A percentile compares a stretch with the other conserved stretches of the same genome.
Conservation (phyloP, 2,888 invertebrate species). For the Digitonthophagus gazella region DNA sequence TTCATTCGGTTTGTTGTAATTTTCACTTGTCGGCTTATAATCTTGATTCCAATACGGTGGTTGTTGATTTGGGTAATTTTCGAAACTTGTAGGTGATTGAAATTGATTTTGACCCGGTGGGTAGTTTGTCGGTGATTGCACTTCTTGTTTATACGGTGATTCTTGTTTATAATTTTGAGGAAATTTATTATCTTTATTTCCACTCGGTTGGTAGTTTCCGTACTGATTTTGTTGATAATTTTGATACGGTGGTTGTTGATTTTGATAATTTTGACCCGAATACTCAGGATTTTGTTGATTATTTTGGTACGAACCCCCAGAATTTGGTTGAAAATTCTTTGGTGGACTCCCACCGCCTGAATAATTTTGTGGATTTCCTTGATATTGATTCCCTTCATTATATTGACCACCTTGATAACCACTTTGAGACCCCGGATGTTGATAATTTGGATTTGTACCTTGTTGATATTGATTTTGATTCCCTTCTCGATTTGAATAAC, state of each 20-base stretch:
- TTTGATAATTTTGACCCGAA: background rate
- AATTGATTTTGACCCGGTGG: slow-evolving; percentile 11
- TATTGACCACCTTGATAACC: background rate
- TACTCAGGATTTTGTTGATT: background rate
- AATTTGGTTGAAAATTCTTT: background rate
- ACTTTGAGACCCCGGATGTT: background rate
- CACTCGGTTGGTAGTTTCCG: background rate
- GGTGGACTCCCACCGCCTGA: background rate
- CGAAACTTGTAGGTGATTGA: slow-evolving; percentile 23
- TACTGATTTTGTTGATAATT: slow-evolving; percentile 8
- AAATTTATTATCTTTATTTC: slow-evolving; percentile 18
- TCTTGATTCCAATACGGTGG: slow-evolving; percentile 33
- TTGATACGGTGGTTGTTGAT: slow-evolving; percentile 2
- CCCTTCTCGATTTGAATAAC: background rate
- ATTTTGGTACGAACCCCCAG: slow-evolving; percentile 3
- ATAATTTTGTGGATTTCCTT: background rate
- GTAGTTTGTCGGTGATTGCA: slow-evolving; percentile 4
- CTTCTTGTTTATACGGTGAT: slow-evolving; percentile 8
- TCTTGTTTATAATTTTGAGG: slow-evolving; percentile 16
- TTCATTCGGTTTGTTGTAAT: slow-evolving; percentile 27
- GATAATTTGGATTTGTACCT: background rate
- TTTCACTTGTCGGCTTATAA: slow-evolving; percentile 17
- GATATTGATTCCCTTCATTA: background rate
- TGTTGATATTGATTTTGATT: background rate
- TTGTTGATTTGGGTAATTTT: slow-evolving; percentile 25